These are phyloP conservation scores for Laticauda laticaudata DNA, from an alignment of 2,113 vertebrate genomes.

Conservation along the genomic window DNA sequence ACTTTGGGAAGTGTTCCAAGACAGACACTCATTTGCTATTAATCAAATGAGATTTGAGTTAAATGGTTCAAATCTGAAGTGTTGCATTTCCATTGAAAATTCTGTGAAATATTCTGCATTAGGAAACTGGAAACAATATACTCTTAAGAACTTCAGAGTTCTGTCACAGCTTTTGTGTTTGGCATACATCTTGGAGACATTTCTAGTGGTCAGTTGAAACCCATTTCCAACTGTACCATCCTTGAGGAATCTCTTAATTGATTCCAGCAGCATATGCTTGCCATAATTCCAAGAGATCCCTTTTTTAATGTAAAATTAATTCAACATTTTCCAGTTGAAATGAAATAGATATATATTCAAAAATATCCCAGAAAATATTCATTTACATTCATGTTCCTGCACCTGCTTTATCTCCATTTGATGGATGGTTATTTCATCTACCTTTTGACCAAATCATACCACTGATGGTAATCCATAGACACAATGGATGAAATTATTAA, in stretches of 20 bases:
- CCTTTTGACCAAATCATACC: background rate
- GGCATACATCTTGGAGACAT: background rate
- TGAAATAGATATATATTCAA: background rate
- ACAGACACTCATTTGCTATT: conserved; percentile 12
- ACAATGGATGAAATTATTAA: background rate
- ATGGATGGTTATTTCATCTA: background rate
- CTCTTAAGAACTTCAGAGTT: background rate
- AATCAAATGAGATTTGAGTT: background rate
- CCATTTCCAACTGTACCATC: background rate
- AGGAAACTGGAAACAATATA: background rate
- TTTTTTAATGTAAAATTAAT: background rate
- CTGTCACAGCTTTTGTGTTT: background rate
- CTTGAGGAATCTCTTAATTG: background rate
- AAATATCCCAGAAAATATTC: background rate
- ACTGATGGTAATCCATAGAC: background rate
- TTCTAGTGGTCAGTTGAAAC: background rate
- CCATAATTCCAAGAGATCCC: background rate
- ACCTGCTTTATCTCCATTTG: background rate
- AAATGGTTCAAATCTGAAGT: background rate
- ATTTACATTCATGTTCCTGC: background rate
- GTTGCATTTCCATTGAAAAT: background rate
- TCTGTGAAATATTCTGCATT: background rate
- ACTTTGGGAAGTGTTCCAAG: conserved; percentile 1
- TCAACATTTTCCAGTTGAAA: background rate
- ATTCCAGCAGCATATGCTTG: background rate